Evolutionary conservation across 2,888 invertebrate genomes (phyloP).

Genomic region (Ischnus inquisitorius): DNA sequence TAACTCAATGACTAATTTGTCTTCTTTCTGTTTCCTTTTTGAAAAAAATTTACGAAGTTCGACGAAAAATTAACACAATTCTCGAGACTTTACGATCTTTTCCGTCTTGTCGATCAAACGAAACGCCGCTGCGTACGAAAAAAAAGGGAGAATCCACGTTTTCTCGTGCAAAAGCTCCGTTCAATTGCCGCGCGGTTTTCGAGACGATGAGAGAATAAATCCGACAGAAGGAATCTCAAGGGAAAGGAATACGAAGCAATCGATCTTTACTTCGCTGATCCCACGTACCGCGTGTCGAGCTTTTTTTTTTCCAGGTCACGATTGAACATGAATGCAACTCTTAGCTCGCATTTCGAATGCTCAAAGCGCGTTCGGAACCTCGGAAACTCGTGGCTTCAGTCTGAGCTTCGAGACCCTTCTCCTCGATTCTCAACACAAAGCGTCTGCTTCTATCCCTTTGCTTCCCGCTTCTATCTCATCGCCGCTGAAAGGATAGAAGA

Average conservation of each 20-base stretch:
- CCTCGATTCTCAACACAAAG: neutral
- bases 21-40: neutral
- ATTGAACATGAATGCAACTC: slow-evolving; percentile 23
- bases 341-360: neutral
- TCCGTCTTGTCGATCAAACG: too few relatives aligned
- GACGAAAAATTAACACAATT: neutral
- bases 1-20: neutral
- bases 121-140: too few relatives aligned
- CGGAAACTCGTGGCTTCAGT: slow-evolving; percentile 17
- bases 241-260: slow-evolving; percentile 20
- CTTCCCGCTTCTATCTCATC: slow-evolving; percentile 7
- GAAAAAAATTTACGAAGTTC: neutral
- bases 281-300: slow-evolving; percentile 21
- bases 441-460: slow-evolving; percentile 6
- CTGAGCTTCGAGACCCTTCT: slow-evolving; percentile 1
- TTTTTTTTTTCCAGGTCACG: slow-evolving; percentile 23
- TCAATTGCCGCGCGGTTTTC: too few relatives aligned
- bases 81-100: neutral
- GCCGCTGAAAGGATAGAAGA: slow-evolving; percentile 29
- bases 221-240: neutral
- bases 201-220: too few relatives aligned
- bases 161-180: too few relatives aligned
- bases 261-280: slow-evolving; percentile 32
- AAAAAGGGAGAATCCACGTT: too few relatives aligned
- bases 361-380: neutral